Percentiles rank a stretch among this genome's conserved stretches.
Evolutionary conservation across 2,888 invertebrate genomes (phyloP).

Genomic region (Netelia virgata): DNA sequence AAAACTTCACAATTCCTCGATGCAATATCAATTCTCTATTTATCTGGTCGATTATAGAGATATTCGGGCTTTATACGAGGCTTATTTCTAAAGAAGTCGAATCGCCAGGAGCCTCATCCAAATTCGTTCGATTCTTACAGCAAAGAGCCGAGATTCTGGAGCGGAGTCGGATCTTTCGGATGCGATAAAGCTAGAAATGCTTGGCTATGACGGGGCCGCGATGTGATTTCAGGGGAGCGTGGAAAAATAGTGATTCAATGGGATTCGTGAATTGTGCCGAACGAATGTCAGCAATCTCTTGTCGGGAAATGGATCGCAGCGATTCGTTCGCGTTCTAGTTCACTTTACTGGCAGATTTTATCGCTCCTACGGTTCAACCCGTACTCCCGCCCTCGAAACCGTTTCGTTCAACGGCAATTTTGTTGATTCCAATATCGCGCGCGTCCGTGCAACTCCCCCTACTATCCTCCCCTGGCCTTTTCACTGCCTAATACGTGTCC

Average conservation of each 20-base stretch:
- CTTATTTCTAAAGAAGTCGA: conserved; percentile 26
- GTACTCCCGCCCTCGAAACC: conserved; percentile 44
- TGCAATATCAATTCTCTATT: neutral
- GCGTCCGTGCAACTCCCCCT: neutral
- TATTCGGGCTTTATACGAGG: neutral
- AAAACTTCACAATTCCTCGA: neutral
- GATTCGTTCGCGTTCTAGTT: conserved; percentile 65
- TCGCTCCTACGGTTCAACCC: conserved; percentile 53
- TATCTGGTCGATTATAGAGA: neutral
- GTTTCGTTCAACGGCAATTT: conserved; percentile 60
- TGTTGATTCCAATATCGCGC: conserved; percentile 64
- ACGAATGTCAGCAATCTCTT: conserved; percentile 68
- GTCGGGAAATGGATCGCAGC: conserved; percentile 64
- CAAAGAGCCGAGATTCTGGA: neutral
- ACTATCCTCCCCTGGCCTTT: neutral
- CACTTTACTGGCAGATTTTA: conserved; percentile 65
- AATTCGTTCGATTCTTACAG: conserved; percentile 49
- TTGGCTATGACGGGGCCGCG: conserved; percentile 57
- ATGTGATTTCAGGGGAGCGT: conserved; percentile 37
- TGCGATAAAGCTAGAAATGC: conserved; percentile 58
- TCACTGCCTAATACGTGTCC: conserved; percentile 38
- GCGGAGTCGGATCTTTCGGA: conserved; percentile 44
- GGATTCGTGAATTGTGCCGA: conserved; percentile 65
- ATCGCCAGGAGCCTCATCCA: conserved; percentile 16
- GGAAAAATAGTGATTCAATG: conserved; percentile 65